These are phyloP conservation scores for Cerceris ruficornis DNA, from an alignment of 2,888 invertebrate genomes.

Conservation along the genomic window DNA sequence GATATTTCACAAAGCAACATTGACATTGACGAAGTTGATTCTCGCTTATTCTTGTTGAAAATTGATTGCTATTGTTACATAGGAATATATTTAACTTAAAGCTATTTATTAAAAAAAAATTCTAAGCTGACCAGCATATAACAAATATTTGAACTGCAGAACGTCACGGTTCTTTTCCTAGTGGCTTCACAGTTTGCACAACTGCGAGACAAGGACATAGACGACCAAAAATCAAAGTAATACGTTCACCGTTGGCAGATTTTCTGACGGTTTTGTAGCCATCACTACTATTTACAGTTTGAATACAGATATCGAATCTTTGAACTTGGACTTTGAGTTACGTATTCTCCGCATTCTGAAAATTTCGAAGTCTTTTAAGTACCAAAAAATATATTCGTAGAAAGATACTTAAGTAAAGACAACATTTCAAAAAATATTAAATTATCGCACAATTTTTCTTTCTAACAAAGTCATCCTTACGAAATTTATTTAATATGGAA, in stretches of 20 bases:
- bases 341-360: not conserved
- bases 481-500: too few species aligned
- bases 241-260: constrained; percentile 31
- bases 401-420: too few species aligned
- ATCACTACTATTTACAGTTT: not conserved
- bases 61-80: constrained; percentile 17
- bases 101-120: not conserved
- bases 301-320: too few species aligned
- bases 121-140: constrained; percentile 18
- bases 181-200: constrained; percentile 48
- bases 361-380: not conserved
- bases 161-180: constrained; percentile 28
- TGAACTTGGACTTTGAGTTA: not conserved
- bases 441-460: too few species aligned
- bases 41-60: too few species aligned
- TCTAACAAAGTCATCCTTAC: too few species aligned
- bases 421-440: too few species aligned
- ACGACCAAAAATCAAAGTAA: constrained; percentile 33
- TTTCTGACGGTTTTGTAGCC: constrained; percentile 8
- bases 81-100: not conserved
- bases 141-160: constrained; percentile 27
- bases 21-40: too few species aligned
- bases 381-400: too few species aligned
- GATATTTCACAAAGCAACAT: too few species aligned
- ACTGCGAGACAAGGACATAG: constrained; percentile 52